Base-by-base conservation (phyloP, 1,140 invertebrate species). In the Camponotus vicinus region DNA sequence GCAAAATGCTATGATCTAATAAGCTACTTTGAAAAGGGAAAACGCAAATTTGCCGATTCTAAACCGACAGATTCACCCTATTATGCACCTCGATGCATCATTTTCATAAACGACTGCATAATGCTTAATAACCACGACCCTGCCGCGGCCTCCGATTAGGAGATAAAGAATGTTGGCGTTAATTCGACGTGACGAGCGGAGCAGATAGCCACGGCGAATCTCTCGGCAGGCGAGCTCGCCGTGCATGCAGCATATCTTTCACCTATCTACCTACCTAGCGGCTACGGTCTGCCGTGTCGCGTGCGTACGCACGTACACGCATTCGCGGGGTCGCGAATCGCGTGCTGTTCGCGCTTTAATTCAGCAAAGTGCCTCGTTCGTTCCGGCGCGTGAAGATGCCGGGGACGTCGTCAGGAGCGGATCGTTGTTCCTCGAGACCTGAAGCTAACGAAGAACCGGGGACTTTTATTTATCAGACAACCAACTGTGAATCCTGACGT, bases 311-410 rank as follows among this genome's bases (percentile, higher is more conserved):
- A 70, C 86, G 55, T 75, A 55, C 13, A 32, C 34, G 70, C 83
- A 64, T 52, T 45, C 37, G 52, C 69, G 84, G 61, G 59, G n/a
- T 76, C 52, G 64, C 66, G 67, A 86, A 86, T 92, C 71, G 89
- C 91, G 91, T 91, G 91, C 69, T 84, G 85, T 87, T 90, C 85
- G 88, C 91, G 86, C 91, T 92, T 92, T 91, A 92, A 92, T 92
- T 92, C 90, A 92, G 88, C 88, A 91, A 89, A 92, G 89, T 92
- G 85, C 90, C 86, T 89, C 77, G 78, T 91, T 84, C 90, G 91
- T 92, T 92, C 85, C 91, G 91, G 79, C 86, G 64, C 49, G 63
- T 49, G 75, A 75, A 77, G 85, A 66, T 52, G 76, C 83, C 77
- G 40, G 71, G 21, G 61, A n/a, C 55, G 34, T 37, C 21, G 57